Evolutionary conservation across 2,113 vertebrate genomes (phyloP).

Genomic region (Ranitomeya variabilis): DNA sequence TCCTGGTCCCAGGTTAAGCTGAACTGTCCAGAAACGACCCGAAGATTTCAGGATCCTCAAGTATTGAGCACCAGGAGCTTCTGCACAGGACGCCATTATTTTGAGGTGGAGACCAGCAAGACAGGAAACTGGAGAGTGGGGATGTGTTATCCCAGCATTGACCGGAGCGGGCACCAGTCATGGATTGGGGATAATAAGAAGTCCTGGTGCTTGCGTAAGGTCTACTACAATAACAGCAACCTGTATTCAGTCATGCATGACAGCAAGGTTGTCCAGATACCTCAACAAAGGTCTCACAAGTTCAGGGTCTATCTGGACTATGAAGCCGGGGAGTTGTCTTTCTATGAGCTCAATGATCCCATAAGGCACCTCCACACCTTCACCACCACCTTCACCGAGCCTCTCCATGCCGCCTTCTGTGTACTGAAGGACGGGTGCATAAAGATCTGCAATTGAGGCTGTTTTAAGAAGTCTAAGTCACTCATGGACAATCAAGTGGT

Average conservation of each 20-base stretch:
- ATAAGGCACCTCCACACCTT: constrained; percentile 42
- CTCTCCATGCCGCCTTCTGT: constrained; percentile 17
- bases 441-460: not conserved
- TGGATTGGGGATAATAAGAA: constrained; percentile 37
- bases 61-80: constrained; percentile 21
- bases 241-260: constrained; percentile 23
- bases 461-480: too few species aligned
- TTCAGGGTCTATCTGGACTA: constrained; percentile 26
- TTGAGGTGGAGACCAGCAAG: constrained; percentile 39
- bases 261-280: not conserved
- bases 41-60: constrained; percentile 11
- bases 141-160: constrained; percentile 13
- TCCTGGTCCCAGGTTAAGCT: not conserved
- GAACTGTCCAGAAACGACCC: not conserved
- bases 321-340: constrained; percentile 11
- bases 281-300: not conserved
- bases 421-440: constrained; percentile 1
- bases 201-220: constrained; percentile 41
- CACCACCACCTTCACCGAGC: constrained; percentile 32
- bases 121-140: constrained; percentile 28
- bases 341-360: constrained; percentile 27
- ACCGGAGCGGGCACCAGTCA: not conserved
- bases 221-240: not conserved
- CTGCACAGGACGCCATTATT: constrained; percentile 18
- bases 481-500: not conserved